Base-by-base conservation (phyloP, 2,113 vertebrate species). In the Eclectus roratus region DNA sequence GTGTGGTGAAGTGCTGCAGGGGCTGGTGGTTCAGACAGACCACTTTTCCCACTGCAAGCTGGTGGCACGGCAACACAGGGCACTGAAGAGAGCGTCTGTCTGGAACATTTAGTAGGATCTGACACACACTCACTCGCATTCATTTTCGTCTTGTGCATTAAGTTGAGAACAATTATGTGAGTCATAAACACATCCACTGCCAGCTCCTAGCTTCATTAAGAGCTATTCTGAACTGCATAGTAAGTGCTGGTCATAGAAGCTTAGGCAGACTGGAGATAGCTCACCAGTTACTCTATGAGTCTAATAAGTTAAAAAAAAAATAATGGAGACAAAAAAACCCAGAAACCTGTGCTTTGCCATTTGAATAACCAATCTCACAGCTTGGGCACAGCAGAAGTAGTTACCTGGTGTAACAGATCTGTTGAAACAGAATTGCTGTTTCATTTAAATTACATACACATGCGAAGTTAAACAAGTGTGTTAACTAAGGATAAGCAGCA, bases 231-330 rank as follows among this genome's bases (percentile, higher is more conserved):
- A 80, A 77, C 77, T 50, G 80, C 70, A 85, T 43, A 72, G 73
- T 94, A 96, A 96, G 80, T 94, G 93, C 89, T 93, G 55, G 66
- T 31, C 85, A 55, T n/a, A 85, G 61, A 70, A 91, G 49, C 79
- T 89, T 72, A 87, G 49, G 83, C 55, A 89, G 47, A 44, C 3
- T 46, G 17, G 68, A 71, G 74, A 95, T 17, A 76, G 80, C 3
- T 53, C 77, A 73, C 37, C 85, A 90, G 72, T 80, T 88, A 95
- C 33, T 94, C 88, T 86, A 12, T 66, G n/a, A 88, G 73, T 39
- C 73, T 89, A 91, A 2, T 37, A 80, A 76, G 31, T 91, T 72
- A 33, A 2, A 46, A 82, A 93, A 14, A 58, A 35, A 56, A 55
- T 3, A 72, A 49, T 4, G 21, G 27, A 84, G 19, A 10, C 29